Percentiles rank a stretch among this genome's conserved stretches.
These are phyloP conservation scores for Marcusenius ussheri DNA, from an alignment of 2,113 vertebrate species.

Conservation along the genomic window DNA sequence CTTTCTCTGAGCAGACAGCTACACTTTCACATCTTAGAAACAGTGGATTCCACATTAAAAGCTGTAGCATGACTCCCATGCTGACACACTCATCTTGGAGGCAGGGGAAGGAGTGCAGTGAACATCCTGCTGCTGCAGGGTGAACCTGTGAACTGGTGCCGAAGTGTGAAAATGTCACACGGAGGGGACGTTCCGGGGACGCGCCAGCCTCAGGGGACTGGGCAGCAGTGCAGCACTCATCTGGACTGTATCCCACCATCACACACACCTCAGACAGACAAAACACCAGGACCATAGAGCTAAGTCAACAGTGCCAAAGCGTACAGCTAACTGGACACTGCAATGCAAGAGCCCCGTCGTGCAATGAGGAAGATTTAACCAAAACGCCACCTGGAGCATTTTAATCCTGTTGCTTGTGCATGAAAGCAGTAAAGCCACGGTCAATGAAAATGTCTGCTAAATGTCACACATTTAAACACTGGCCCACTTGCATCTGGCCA, in stretches of 20 bases:
- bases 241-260: background rate
- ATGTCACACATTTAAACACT: background rate
- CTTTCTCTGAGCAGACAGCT: background rate
- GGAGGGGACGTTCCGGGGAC: too few species aligned
- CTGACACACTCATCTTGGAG: background rate
- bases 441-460: background rate
- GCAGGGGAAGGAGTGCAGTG: background rate
- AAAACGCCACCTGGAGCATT: background rate
- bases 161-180: background rate
- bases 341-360: background rate
- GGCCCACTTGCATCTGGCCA: background rate
- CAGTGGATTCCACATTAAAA: background rate
- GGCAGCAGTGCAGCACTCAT: background rate
- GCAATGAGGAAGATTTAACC: background rate
- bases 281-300: background rate
- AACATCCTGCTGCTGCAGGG: background rate
- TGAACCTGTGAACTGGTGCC: background rate
- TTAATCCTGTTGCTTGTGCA: background rate
- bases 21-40: background rate
- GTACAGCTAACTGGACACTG: background rate
- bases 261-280: constrained; percentile 18
- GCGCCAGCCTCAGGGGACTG: background rate
- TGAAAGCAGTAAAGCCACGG: background rate
- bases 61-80: background rate
- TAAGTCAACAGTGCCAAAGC: background rate